Evolutionary conservation across 2,888 invertebrate genomes (phyloP).

Genomic region (Halocaridina rubra): DNA sequence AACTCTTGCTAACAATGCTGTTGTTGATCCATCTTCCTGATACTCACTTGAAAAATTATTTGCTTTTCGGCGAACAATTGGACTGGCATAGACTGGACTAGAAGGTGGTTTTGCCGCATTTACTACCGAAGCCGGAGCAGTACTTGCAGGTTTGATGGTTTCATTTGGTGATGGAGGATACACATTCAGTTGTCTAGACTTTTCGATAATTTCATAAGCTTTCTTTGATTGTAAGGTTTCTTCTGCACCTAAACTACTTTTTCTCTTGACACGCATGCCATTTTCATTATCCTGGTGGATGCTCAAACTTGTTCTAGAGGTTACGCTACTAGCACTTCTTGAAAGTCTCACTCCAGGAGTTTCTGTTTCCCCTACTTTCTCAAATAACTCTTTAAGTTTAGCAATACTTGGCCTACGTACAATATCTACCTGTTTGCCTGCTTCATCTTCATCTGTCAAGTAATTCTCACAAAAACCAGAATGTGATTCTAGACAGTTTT

Average conservation of each 20-base stretch:
- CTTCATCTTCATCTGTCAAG: not conserved
- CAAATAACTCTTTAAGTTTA: conserved; percentile 61
- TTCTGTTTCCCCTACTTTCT: conserved; percentile 16
- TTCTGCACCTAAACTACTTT: conserved; percentile 55
- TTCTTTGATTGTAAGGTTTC: conserved; percentile 46
- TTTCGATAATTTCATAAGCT: conserved; percentile 39
- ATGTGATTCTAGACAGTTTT: not conserved
- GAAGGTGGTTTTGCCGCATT: conserved; percentile 42
- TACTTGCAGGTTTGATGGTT: not conserved
- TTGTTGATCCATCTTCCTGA: conserved; percentile 21
- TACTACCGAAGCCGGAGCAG: conserved; percentile 21
- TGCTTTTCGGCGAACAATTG: conserved; percentile 22
- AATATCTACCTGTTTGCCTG: conserved; percentile 38
- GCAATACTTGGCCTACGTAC: conserved; percentile 55
- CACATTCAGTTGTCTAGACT: conserved; percentile 8
- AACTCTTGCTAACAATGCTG: conserved; percentile 18
- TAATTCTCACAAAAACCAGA: not conserved
- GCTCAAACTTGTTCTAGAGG: conserved; percentile 42
- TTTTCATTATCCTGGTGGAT: conserved; percentile 37
- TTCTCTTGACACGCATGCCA: conserved; percentile 42
- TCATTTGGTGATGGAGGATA: conserved; percentile 6
- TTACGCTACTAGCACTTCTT: conserved; percentile 61
- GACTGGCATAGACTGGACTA: conserved; percentile 37
- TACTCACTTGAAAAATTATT: conserved; percentile 17
- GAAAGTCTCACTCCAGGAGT: conserved; percentile 37